Conservation (phyloP, 2,113 vertebrate species). For the Notarius quadriscutis region DNA sequence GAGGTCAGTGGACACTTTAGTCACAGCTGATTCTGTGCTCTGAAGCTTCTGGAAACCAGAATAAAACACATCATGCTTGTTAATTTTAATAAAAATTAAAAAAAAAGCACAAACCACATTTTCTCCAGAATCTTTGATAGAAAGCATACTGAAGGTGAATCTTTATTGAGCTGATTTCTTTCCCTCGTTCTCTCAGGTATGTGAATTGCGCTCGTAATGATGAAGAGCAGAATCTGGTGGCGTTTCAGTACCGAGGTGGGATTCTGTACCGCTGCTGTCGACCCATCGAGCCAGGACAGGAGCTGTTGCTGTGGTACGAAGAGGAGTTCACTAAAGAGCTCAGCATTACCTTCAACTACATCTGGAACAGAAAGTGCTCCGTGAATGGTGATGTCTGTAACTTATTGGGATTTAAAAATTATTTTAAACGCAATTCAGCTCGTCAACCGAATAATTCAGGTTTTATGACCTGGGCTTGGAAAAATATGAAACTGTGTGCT, state of each 20-base stretch:
- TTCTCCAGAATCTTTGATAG: neutral
- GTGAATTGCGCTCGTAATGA: neutral
- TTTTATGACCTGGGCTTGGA: neutral
- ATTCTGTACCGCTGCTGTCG: neutral
- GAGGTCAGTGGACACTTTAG: no score
- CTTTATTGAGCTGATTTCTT: constrained; percentile 26
- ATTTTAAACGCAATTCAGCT: neutral
- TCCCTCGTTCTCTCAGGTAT: neutral
- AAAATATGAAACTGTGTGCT: neutral
- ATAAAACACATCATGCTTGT: neutral
- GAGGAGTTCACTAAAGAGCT: neutral
- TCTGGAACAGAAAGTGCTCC: constrained; percentile 25
- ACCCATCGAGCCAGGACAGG: neutral
- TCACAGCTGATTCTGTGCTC: no score
- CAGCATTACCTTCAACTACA: neutral
- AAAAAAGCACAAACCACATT: neutral
- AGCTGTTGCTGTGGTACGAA: constrained; percentile 6
- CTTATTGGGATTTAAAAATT: neutral
- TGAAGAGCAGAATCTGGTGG: neutral
- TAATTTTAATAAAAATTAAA: neutral
- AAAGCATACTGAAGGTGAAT: no score
- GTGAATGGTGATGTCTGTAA: neutral
- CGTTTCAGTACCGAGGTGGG: neutral
- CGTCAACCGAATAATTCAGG: neutral
- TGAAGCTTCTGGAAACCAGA: neutral